Evolutionary conservation across 2,113 vertebrate species (phyloP).

Genomic region (Petaurus breviceps): DNA sequence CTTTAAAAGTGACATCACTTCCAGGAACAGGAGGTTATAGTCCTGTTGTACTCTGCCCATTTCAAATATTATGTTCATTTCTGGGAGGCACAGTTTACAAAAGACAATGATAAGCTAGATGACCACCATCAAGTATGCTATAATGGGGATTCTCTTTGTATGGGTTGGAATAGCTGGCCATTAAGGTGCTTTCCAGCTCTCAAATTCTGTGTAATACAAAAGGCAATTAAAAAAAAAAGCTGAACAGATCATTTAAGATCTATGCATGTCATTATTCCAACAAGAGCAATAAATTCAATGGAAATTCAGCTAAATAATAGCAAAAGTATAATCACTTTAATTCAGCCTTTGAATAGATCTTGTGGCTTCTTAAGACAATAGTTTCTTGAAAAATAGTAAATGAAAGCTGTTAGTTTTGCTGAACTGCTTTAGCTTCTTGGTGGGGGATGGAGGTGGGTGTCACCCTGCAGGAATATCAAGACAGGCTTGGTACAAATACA

Average conservation of each 20-base stretch:
- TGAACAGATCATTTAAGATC: background rate
- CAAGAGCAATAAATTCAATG: background rate
- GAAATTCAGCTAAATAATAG: background rate
- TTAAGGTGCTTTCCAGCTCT: background rate
- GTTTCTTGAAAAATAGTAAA: background rate
- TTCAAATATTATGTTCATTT: background rate
- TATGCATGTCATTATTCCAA: background rate
- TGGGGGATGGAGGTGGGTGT: rapidly evolving
- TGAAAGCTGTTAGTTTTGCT: background rate
- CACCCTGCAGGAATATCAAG: background rate
- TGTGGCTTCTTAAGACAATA: background rate
- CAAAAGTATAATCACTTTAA: background rate
- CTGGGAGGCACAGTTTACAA: background rate
- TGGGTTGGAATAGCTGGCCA: background rate
- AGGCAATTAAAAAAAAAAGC: background rate
- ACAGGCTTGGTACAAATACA: background rate
- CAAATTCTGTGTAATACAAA: background rate
- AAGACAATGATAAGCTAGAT: background rate
- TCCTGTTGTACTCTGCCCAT: background rate
- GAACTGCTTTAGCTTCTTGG: background rate
- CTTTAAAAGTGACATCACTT: background rate
- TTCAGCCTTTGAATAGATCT: background rate
- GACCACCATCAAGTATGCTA: background rate
- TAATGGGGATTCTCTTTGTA: background rate
- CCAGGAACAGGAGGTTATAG: background rate